phyloP scores from a whole-genome alignment of 2,113 vertebrate genomes.

The Pachypanchax playfairii region DNA sequence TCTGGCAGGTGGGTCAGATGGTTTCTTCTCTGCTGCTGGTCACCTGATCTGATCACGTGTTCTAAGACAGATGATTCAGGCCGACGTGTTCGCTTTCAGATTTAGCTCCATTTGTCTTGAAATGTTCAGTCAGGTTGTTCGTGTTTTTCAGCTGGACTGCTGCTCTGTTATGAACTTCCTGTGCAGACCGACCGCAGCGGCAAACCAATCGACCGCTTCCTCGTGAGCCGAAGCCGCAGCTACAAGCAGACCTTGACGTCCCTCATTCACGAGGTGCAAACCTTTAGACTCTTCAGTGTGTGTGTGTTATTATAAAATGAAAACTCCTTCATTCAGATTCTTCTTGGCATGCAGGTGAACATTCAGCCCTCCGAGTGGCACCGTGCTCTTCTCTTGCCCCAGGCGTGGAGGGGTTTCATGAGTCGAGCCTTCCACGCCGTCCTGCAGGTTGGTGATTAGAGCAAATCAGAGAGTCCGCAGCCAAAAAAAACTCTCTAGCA shows the following conservation, averaged over 20 bases:
- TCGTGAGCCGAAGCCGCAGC: constrained; percentile 86
- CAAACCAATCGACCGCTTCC: constrained; percentile 85
- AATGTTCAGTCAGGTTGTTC: background rate
- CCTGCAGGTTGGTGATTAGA: constrained; percentile 84
- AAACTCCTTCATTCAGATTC: fast-evolving
- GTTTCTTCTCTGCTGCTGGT: background rate
- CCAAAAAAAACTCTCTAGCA: too few species aligned
- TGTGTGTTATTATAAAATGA: too few species aligned
- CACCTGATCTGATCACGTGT: background rate
- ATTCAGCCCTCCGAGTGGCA: constrained; percentile 97
- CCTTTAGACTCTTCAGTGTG: background rate
- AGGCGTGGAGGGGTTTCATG: constrained; percentile 92
- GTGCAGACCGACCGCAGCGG: constrained; percentile 88
- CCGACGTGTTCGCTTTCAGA: too few species aligned
- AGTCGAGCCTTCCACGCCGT: constrained; percentile 86
- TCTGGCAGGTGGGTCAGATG: constrained; percentile 83
- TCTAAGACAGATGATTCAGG: too few species aligned
- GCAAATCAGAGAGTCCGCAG: too few species aligned
- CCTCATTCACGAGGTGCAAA: constrained; percentile 88
- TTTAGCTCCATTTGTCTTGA: too few species aligned
- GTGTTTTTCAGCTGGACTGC: constrained; percentile 84
- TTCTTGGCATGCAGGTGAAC: constrained; percentile 82
- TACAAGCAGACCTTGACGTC: constrained; percentile 89
- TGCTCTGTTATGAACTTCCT: constrained; percentile 89
- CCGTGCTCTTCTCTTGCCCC: constrained; percentile 87